These are phyloP conservation scores for Halichoerus grypus DNA, from an alignment of 2,113 vertebrate genomes.

Conservation along the genomic window DNA sequence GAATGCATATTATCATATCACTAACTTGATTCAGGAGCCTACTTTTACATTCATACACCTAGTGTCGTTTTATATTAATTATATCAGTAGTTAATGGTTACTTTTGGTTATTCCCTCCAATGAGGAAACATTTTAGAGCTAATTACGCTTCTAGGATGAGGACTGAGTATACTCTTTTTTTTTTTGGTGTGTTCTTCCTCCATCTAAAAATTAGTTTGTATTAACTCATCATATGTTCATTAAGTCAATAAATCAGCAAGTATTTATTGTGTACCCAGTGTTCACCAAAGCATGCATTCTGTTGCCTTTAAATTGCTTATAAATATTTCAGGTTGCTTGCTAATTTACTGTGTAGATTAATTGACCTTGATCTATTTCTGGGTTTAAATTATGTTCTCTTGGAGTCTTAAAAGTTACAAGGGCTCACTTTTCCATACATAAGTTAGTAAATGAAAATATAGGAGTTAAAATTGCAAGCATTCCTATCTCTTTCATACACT, in stretches of 20 bases:
- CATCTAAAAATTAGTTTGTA: conserved; percentile 35
- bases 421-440: neutral
- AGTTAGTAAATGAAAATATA: conserved; percentile 7
- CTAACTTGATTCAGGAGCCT: neutral
- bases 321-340: conserved; percentile 47
- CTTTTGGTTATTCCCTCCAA: conserved; percentile 26
- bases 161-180: neutral
- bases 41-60: conserved; percentile 1
- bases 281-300: conserved; percentile 1
- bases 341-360: neutral
- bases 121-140: neutral
- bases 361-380: conserved; percentile 3
- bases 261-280: neutral
- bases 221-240: conserved; percentile 17
- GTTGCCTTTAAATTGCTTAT: conserved; percentile 31
- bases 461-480: neutral
- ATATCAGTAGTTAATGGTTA: neutral
- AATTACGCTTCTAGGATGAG: neutral
- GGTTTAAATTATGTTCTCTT: neutral
- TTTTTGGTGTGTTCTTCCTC: neutral
- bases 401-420: neutral
- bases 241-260: neutral
- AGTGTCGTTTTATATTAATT: conserved; percentile 39
- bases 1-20: neutral
- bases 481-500: neutral